Percentiles rank a stretch among this genome's conserved stretches.
Evolutionary conservation across 2,113 vertebrate genomes (phyloP).

Genomic region (Cryptomyrus ogoouensis): DNA sequence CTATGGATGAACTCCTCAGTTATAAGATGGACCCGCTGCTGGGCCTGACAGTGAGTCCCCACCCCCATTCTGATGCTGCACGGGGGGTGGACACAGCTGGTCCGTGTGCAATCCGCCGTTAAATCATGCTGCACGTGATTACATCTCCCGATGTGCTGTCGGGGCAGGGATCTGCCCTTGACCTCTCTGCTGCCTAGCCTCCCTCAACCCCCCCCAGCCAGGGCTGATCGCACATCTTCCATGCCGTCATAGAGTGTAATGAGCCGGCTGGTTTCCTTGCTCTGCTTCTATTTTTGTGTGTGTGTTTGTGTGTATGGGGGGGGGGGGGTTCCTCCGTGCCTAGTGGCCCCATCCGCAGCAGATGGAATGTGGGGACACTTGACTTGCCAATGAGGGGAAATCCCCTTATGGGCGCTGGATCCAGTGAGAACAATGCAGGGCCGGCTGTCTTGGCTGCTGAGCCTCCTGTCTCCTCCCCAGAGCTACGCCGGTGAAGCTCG

Average conservation of each 20-base stretch:
- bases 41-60: conserved; percentile 1
- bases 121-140: neutral
- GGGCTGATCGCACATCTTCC: neutral
- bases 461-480: neutral
- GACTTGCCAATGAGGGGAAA: conserved; percentile 13
- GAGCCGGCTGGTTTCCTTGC: neutral
- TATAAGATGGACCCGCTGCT: neutral
- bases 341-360: neutral
- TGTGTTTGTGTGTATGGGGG: neutral
- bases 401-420: neutral
- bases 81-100: neutral
- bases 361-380: neutral
- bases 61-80: neutral
- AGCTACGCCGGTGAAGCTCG: neutral
- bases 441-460: neutral
- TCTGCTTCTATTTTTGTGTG: neutral
- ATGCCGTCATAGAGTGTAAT: neutral
- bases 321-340: neutral
- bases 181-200: neutral
- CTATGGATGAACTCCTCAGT: neutral
- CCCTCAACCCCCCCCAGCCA: neutral
- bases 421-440: neutral
- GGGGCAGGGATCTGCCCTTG: neutral
- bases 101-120: neutral
- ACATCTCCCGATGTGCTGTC: neutral